Conservation (phyloP, 1,140 invertebrate genomes). For the Zophobas atratus region DNA sequence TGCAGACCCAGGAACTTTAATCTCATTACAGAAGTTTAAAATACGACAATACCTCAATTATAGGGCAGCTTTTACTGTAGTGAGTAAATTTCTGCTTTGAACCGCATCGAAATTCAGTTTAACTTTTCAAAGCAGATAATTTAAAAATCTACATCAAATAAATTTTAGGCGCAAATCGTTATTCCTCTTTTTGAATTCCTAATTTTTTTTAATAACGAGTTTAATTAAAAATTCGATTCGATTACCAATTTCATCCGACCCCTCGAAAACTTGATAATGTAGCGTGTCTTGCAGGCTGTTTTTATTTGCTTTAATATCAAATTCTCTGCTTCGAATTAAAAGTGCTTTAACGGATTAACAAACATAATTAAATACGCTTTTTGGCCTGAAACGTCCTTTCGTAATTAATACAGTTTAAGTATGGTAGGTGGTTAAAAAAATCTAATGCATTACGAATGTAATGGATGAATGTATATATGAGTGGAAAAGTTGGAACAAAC, state of each 20-base stretch:
- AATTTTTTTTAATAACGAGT: slow-evolving; percentile 1
- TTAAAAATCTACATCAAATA: slow-evolving; percentile 10
- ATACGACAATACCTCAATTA: not conserved
- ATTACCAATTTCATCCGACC: slow-evolving; percentile 8
- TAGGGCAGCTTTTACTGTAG: not conserved
- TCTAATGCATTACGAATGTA: no score
- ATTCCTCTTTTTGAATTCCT: not conserved
- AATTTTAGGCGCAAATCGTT: not conserved
- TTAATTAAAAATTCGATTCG: slow-evolving; percentile 7
- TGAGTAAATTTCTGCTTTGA: not conserved
- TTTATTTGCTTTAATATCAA: slow-evolving; percentile 17
- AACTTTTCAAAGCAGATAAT: not conserved
- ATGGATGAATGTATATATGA: no score
- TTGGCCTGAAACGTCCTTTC: not conserved
- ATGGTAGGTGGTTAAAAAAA: no score
- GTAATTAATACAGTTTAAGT: not conserved
- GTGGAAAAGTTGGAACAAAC: not conserved
- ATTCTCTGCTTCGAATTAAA: slow-evolving; percentile 11
- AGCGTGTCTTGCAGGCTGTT: slow-evolving; percentile 6
- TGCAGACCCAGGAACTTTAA: not conserved
- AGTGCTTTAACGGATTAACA: not conserved
- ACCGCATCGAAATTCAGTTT: not conserved
- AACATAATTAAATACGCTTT: not conserved
- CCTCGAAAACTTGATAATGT: slow-evolving; percentile 15
- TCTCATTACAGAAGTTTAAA: not conserved